These are phyloP conservation scores for Microctenopoma lineatum DNA, from an alignment of 2,797 vertebrate species.

Conservation along the genomic window DNA sequence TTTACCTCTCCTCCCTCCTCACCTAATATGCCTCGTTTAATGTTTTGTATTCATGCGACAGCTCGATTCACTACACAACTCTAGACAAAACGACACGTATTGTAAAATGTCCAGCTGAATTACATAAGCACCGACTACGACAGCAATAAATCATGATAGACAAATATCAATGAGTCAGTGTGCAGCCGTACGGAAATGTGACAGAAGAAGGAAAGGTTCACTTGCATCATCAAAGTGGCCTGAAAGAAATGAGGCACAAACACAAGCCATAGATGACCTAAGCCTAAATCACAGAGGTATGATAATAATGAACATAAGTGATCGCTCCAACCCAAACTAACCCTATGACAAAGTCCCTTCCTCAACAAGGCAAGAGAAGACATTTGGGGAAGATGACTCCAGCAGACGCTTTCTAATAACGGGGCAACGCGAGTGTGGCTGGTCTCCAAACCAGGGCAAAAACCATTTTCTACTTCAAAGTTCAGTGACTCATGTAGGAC, in stretches of 20 bases:
- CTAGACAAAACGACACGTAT: neutral
- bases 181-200: neutral
- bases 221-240: neutral
- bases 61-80: neutral
- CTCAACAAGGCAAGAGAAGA: slow-evolving; percentile 29
- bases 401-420: slow-evolving; percentile 47
- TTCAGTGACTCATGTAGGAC: slow-evolving; percentile 56
- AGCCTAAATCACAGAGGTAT: slow-evolving; percentile 37
- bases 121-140: neutral
- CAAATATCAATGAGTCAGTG: neutral
- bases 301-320: slow-evolving; percentile 19
- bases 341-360: slow-evolving; percentile 33
- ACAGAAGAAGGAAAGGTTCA: neutral
- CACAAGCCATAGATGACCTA: slow-evolving; percentile 30
- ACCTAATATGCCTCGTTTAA: neutral
- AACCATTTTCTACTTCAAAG: slow-evolving; percentile 67
- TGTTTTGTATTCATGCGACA: neutral
- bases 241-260: slow-evolving; percentile 7
- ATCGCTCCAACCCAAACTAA: slow-evolving; percentile 28
- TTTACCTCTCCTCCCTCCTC: no score
- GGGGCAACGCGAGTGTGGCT: slow-evolving; percentile 55
- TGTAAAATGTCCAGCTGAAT: neutral
- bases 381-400: slow-evolving; percentile 38
- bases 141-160: slow-evolving; percentile 1
- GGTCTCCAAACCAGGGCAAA: slow-evolving; percentile 59